A percentile compares a stretch with the other conserved stretches of the same genome.
These are phyloP conservation scores for Portevinia maculata DNA, from an alignment of 2,888 invertebrate species.

Conservation along the genomic window DNA sequence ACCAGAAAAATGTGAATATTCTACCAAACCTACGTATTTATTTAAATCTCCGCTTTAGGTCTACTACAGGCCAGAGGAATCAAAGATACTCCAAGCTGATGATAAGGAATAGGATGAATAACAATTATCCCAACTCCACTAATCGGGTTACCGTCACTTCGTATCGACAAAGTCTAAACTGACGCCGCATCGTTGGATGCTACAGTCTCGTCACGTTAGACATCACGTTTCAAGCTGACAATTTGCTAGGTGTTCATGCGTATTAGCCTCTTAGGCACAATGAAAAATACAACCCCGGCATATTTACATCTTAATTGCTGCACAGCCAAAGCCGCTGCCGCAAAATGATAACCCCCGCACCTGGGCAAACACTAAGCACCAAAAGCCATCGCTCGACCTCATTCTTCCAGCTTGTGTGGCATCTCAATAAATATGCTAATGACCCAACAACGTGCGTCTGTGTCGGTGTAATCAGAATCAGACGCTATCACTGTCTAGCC, in stretches of 20 bases:
- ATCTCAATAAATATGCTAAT: conserved; percentile 74
- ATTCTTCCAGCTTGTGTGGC: conserved; percentile 71
- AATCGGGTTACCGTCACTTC: conserved; percentile 3
- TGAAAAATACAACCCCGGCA: conserved; percentile 5
- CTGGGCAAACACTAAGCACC: conserved; percentile 47
- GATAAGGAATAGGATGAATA: neutral
- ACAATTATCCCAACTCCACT: neutral
- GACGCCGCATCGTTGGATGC: neutral
- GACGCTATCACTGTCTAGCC: conserved; percentile 14
- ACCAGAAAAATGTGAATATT: too few relatives aligned
- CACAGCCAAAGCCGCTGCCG: conserved; percentile 31
- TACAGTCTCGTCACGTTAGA: neutral
- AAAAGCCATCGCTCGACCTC: conserved; percentile 53
- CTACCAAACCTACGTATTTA: too few relatives aligned
- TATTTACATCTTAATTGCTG: conserved; percentile 72
- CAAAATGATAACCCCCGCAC: conserved; percentile 50
- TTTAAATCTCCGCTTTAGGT: too few relatives aligned
- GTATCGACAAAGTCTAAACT: neutral
- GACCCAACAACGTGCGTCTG: conserved; percentile 12
- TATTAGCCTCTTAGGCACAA: conserved; percentile 16
- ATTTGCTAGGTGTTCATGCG: conserved; percentile 67
- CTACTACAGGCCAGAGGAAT: too few relatives aligned
- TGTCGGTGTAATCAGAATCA: conserved; percentile 4
- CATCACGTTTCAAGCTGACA: conserved; percentile 44
- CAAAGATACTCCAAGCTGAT: neutral